phyloP scores from a whole-genome alignment of 2,797 vertebrate genomes.

The Acestrorhynchus altus region DNA sequence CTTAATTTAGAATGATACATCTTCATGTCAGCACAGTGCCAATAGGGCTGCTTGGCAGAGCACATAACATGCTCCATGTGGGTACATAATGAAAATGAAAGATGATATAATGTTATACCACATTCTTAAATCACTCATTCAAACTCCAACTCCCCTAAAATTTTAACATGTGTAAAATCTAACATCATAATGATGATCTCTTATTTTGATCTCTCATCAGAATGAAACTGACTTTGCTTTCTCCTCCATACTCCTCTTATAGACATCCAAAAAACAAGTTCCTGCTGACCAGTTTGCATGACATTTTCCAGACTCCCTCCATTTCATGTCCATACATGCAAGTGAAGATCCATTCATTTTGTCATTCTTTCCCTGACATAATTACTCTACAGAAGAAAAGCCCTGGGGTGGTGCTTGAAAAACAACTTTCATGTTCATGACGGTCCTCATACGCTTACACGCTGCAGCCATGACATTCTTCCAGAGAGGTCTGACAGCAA shows the following conservation, averaged over 20 bases:
- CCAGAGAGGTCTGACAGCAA: background rate
- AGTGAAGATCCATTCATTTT: background rate
- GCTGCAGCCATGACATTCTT: background rate
- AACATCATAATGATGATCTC: background rate
- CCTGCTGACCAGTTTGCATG: background rate
- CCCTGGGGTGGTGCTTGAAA: background rate
- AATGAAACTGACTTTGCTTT: background rate
- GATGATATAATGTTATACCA: background rate
- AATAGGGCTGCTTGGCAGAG: background rate
- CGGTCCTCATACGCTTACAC: background rate
- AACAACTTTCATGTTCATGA: background rate
- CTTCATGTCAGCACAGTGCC: background rate
- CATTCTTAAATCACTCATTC: background rate
- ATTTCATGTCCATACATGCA: slow-evolving; percentile 27
- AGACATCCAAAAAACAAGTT: background rate
- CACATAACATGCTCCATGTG: background rate
- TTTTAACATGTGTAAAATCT: background rate
- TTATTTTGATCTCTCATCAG: background rate
- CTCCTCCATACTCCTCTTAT: background rate
- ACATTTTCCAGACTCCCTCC: background rate
- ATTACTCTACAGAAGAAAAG: background rate
- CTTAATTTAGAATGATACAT: background rate
- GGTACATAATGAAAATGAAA: background rate
- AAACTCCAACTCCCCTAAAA: background rate
- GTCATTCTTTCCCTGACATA: background rate